Evolutionary conservation across 2,888 invertebrate genomes (phyloP).

Genomic region (Allygus modestus): DNA sequence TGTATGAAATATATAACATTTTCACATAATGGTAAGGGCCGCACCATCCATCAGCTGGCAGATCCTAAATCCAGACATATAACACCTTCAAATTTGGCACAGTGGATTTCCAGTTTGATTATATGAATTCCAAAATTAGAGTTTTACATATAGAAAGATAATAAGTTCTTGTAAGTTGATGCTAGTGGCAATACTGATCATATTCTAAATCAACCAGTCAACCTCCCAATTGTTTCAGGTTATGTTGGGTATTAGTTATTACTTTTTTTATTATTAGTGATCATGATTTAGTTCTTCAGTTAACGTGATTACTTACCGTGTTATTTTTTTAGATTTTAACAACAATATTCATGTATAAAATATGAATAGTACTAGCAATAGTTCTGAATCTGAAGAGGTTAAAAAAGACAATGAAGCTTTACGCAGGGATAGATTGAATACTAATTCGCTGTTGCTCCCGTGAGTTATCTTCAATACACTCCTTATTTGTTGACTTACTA

Average conservation of each 20-base stretch:
- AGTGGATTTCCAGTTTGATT: too few relatives aligned
- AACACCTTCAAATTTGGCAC: too few relatives aligned
- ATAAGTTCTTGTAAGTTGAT: too few relatives aligned
- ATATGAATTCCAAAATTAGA: too few relatives aligned
- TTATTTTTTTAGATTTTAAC: too few relatives aligned
- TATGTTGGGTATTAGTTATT: slow-evolving; percentile 23
- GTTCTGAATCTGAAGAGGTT: slow-evolving; percentile 29
- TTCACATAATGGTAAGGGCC: too few relatives aligned
- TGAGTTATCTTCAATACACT: not conserved
- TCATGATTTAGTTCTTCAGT: not conserved
- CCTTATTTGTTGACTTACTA: not conserved
- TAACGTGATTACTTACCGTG: not conserved
- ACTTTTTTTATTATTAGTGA: not conserved
- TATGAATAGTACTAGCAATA: slow-evolving; percentile 1
- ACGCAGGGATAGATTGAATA: slow-evolving; percentile 16
- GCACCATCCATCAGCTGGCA: too few relatives aligned
- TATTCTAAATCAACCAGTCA: not conserved
- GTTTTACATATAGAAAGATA: too few relatives aligned
- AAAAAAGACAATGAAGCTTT: slow-evolving; percentile 26
- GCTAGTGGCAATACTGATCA: not conserved
- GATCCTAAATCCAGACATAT: too few relatives aligned
- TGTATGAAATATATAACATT: too few relatives aligned
- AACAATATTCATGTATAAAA: not conserved
- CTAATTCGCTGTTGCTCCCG: slow-evolving; percentile 22
- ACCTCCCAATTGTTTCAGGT: not conserved